Evolutionary conservation across 2,888 invertebrate genomes (phyloP), one percentile per base, ranked within the genome.

Genomic region (Synanthedon andrenaeformis): DNA sequence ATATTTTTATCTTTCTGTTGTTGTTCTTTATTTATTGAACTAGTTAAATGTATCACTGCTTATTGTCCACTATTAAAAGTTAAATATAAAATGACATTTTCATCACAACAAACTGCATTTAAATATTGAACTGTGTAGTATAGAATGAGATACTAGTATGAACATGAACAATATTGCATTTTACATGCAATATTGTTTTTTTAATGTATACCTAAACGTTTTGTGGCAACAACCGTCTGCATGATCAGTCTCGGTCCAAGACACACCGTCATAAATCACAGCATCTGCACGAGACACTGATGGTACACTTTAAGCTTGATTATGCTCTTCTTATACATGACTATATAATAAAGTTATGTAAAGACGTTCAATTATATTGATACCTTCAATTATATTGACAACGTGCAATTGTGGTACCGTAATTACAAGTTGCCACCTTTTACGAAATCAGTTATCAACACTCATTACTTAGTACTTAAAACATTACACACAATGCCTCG

Each of bases 351-450:
- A 72, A 76, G 66, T 70, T 73, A 74, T 76, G 71, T 69, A 74
- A 72, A 73, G 67, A 62, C 58, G 61, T 64, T 66, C n/a, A n/a
- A n/a, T n/a, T n/a, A n/a, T n/a, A n/a, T 73, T 76, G 73, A 81
- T 79, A 80, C 75, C 74, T 62, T 68, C 70, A 75, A 80, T 82
- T 82, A 82, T 61, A 75, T 73, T 74, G 76, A 75, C 76, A 79
- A 67, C 74, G 64, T 74, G 72, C 79, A 80, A 82, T 82, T 81
- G 76, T 77, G 69, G 61, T 62, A 63, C 70, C 11, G 8, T 70
- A 63, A 59, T 62, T 57, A 59, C 68, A 76, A 57, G 62, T 65
- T 61, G 61, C 62, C 57, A 65, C 62, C 59, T 68, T 72, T 72
- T 72, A 67, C 65, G 65, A 74, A 72, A 74, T 72, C 64, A 54